Conservation (phyloP, 2,888 invertebrate species). For the Scotopteryx bipunctaria region DNA sequence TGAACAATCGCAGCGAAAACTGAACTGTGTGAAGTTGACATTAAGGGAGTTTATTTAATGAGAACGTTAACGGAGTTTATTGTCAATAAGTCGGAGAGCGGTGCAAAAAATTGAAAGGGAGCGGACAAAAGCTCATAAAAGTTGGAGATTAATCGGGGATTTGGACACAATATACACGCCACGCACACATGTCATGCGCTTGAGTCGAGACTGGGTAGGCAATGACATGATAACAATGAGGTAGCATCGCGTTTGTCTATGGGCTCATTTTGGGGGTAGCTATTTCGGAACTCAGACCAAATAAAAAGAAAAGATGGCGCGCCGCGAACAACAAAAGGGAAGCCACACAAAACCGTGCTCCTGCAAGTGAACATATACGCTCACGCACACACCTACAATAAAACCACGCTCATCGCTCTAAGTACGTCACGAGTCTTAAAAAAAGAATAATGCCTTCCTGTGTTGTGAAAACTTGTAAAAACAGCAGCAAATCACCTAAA, state of each 20-base stretch:
- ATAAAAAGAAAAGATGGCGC: no score
- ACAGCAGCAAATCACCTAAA: no score
- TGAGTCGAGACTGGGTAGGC: constrained; percentile 50
- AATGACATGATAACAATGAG: constrained; percentile 48
- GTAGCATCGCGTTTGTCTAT: constrained; percentile 32
- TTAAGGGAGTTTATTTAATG: constrained; percentile 42
- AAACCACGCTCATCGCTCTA: no score
- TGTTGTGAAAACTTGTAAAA: no score
- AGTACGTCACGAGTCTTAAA: no score
- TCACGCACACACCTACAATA: no score
- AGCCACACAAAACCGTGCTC: no score
- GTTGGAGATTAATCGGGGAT: constrained; percentile 82
- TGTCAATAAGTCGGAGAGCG: constrained; percentile 53
- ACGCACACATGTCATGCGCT: constrained; percentile 67
- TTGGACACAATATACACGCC: constrained; percentile 72
- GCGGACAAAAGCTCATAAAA: constrained; percentile 80
- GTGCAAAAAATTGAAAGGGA: constrained; percentile 71
- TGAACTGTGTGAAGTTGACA: constrained; percentile 21
- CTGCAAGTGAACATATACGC: no score
- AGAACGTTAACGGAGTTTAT: constrained; percentile 35
- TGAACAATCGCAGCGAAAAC: constrained; percentile 14
- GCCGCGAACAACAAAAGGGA: no score
- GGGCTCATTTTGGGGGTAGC: constrained; percentile 29
- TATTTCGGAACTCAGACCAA: no score
- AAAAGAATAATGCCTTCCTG: no score